Evolutionary conservation across 1,140 invertebrate species (phyloP).

Genomic region (Cepaea nemoralis): DNA sequence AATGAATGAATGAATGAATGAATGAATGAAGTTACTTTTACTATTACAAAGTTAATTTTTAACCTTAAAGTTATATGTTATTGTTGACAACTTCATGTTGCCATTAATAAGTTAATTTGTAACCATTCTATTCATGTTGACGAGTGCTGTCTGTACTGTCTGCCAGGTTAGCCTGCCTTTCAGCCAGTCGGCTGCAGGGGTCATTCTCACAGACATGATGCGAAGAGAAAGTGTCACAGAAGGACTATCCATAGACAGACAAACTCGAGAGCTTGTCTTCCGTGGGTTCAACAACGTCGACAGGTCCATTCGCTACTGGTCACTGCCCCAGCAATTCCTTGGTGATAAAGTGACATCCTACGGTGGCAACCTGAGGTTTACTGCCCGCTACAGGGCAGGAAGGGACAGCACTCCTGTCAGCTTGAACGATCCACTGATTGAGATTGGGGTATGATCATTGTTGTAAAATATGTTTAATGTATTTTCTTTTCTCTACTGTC

Average conservation of each 20-base stretch:
- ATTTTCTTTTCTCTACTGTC: too few relatives aligned
- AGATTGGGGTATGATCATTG: slow-evolving; percentile 75
- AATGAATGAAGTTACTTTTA: too few relatives aligned
- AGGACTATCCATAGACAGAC: slow-evolving; percentile 57
- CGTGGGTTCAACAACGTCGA: slow-evolving; percentile 76
- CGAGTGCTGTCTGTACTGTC: too few relatives aligned
- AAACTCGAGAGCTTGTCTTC: slow-evolving; percentile 78
- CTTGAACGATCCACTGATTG: slow-evolving; percentile 82
- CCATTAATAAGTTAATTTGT: too few relatives aligned
- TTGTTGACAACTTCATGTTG: too few relatives aligned
- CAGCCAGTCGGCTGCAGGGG: slow-evolving; percentile 47
- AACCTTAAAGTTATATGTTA: too few relatives aligned
- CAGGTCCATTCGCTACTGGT: slow-evolving; percentile 83
- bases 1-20: too few relatives aligned
- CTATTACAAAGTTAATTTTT: too few relatives aligned
- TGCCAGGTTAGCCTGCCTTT: slow-evolving; percentile 59
- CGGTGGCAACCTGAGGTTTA: slow-evolving; percentile 89
- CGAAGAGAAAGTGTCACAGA: slow-evolving; percentile 45
- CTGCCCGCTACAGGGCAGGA: slow-evolving; percentile 78
- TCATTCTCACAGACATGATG: slow-evolving; percentile 56
- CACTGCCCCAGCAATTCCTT: slow-evolving; percentile 83
- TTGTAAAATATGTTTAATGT: too few relatives aligned
- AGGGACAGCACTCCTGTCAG: slow-evolving; percentile 47
- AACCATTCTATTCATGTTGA: too few relatives aligned
- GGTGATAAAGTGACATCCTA: slow-evolving; percentile 91